Evolutionary conservation across 37 sponge, comb jelly and placozoan species (phyloP), one percentile per base, ranked within the genome.

Genomic region (Halichondria panicea): DNA sequence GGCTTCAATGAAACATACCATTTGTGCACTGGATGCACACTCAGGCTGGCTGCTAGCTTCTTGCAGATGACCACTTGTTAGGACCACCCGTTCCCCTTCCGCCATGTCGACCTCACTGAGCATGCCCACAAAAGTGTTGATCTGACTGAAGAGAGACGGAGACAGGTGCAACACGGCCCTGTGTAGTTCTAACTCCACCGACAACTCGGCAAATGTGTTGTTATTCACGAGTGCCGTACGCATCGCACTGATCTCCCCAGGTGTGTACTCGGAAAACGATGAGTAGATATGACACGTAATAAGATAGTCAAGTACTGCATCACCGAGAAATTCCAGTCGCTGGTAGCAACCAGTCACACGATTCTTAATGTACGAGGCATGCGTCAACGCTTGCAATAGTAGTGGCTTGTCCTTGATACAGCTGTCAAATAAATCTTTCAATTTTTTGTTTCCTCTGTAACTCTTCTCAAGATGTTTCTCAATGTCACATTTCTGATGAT

Each of bases 281-380:
- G 55, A 55, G 82, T 94, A 99, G 62, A 91, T 87, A 59, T 89
- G 78, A 28, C 67, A 70, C 4, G 88, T 90, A 50, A 93, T 78
- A 40, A 99, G 81, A 40, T 91, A 96, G 68, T 99, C 97, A 22
- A 99, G 75, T 11, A 99, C 77, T 13, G 99, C 99, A 74, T 99
- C 99, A 6, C 99, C 99, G 0, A 99, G 85, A 44, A 99, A 99
- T 81, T 99, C 99, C 63, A 99, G 78, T 41, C 91, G 76, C 79
- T 99, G 96, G 66, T 96, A 99, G 83, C 90, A 91, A 55, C 81
- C 85, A 27, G 96, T 93, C 24, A 89, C 64, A n/a, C 85, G 71
- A 65, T 96, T 98, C 53, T 74, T 80, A 13, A 66, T 66, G 77
- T 91, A 99, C 0, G 99, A 94, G 31, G 97, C 75, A 59, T 99